Conservation (phyloP, 1,140 invertebrate genomes). For the Euura lappo region DNA sequence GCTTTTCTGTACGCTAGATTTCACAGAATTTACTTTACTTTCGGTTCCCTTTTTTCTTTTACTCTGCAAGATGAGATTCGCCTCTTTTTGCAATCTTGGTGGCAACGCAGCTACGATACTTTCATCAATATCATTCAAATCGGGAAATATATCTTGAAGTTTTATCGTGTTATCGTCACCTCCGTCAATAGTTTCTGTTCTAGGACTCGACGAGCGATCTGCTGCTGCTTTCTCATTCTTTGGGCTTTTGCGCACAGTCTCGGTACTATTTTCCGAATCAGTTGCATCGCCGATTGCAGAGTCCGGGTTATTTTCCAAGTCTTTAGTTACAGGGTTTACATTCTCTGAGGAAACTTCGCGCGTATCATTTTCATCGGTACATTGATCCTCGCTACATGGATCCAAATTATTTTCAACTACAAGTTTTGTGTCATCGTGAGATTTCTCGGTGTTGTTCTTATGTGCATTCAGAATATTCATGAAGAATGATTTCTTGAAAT, state of each 20-base stretch:
- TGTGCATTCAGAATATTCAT: constrained; percentile 45
- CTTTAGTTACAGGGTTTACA: constrained; percentile 12
- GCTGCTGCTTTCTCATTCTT: no score
- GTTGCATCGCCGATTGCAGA: no score
- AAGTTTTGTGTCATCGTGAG: constrained; percentile 31
- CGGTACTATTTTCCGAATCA: background rate
- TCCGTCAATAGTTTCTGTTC: background rate
- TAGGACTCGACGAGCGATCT: background rate
- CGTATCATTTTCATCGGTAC: constrained; percentile 31
- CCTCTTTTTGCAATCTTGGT: constrained; percentile 48
- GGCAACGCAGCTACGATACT: constrained; percentile 53
- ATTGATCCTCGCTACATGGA: constrained; percentile 20
- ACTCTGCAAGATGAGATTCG: constrained; percentile 40
- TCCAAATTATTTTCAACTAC: constrained; percentile 12
- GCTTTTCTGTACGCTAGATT: constrained; percentile 20
- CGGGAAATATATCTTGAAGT: constrained; percentile 60
- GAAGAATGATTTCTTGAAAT: constrained; percentile 49
- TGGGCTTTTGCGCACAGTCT: background rate
- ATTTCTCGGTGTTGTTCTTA: constrained; percentile 22
- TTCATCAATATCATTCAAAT: constrained; percentile 56
- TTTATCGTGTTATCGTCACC: constrained; percentile 27
- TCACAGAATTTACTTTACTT: constrained; percentile 21
- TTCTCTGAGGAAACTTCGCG: constrained; percentile 11
- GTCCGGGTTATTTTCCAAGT: background rate
- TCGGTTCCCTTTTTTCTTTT: constrained; percentile 24